Evolutionary conservation across 1,140 invertebrate species (phyloP).

Genomic region (Sycophila sp.): DNA sequence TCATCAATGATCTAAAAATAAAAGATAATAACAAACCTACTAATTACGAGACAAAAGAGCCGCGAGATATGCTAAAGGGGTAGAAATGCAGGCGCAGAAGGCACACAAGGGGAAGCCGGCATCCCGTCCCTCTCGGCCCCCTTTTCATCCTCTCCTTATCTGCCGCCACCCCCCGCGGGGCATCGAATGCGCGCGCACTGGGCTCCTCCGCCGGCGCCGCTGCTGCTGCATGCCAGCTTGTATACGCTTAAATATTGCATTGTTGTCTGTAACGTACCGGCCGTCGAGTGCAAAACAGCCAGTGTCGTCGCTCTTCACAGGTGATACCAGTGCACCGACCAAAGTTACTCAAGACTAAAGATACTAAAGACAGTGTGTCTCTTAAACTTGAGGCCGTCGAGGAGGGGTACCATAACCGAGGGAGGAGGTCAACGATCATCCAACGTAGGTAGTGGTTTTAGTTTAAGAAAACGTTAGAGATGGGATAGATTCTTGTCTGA

Average conservation of each 20-base stretch:
- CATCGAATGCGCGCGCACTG: conserved; percentile 18
- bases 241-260: conserved; percentile 67
- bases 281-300: conserved; percentile 59
- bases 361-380: too few species aligned
- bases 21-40: too few species aligned
- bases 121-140: conserved; percentile 21
- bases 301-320: too few species aligned
- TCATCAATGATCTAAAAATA: too few species aligned
- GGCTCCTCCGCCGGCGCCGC: conserved; percentile 37
- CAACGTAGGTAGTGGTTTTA: neutral
- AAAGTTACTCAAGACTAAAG: too few species aligned
- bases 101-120: conserved; percentile 18
- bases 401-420: too few species aligned
- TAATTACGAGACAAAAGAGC: too few species aligned
- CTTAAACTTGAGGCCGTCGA: neutral
- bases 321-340: too few species aligned
- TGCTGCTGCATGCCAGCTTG: conserved; percentile 46
- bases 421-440: neutral
- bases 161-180: conserved; percentile 31
- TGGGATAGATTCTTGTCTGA: too few species aligned
- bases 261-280: conserved; percentile 62
- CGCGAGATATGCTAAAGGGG: too few species aligned
- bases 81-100: too few species aligned
- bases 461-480: too few species aligned
- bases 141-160: conserved; percentile 45